Conservation (phyloP, 2,888 invertebrate genomes). For the Chaetogeoica ovagalla region DNA sequence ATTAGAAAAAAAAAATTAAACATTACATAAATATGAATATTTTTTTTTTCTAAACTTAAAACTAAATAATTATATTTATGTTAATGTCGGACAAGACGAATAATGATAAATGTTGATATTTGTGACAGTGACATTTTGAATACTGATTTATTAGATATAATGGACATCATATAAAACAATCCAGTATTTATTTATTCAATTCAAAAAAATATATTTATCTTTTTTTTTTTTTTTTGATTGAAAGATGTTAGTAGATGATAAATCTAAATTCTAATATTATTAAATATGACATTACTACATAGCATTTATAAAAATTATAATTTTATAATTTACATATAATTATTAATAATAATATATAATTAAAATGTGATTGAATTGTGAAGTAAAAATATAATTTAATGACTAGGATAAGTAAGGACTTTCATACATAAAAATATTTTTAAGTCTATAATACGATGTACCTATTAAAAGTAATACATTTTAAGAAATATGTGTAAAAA, state of each 20-base stretch:
- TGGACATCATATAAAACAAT: background rate
- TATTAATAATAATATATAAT: background rate
- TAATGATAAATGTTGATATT: background rate
- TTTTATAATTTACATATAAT: background rate
- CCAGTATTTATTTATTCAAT: background rate
- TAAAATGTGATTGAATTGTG: background rate
- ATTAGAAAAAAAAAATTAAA: too few species aligned
- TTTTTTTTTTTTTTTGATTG: background rate
- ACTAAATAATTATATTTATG: too few species aligned
- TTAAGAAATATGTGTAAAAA: background rate
- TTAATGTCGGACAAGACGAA: too few species aligned
- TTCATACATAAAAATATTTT: background rate
- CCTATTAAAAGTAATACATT: background rate
- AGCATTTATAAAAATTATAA: background rate
- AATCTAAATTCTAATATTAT: constrained; percentile 1
- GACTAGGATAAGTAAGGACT: constrained; percentile 8
- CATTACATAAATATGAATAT: too few species aligned
- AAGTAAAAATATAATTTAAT: constrained; percentile 24
- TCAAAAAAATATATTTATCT: background rate
- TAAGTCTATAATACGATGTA: background rate
- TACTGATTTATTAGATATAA: background rate
- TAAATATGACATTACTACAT: background rate
- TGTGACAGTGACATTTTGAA: background rate
- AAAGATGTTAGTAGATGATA: background rate
- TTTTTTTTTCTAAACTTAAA: too few species aligned